Conservation (phyloP, 2,888 invertebrate genomes). For the Temnothorax ravouxi region DNA sequence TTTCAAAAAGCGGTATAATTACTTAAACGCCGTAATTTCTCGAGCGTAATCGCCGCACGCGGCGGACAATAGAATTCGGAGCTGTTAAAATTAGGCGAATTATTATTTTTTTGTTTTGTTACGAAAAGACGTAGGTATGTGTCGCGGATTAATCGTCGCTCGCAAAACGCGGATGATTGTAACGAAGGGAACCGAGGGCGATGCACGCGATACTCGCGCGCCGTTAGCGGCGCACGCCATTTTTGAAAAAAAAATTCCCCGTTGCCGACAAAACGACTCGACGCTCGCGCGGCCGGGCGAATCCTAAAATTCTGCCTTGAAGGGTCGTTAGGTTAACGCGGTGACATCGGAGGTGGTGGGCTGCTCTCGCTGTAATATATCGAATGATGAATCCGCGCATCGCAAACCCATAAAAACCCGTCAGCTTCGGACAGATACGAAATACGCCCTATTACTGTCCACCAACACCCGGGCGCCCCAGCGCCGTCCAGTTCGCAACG, state of each 20-base stretch:
- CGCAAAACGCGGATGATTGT: conserved; percentile 46
- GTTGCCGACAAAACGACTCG: conserved; percentile 53
- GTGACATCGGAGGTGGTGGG: conserved; percentile 79
- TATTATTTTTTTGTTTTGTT: not conserved
- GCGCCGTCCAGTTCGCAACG: conserved; percentile 82
- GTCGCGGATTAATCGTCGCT: conserved; percentile 42
- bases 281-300: conserved; percentile 50
- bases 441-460: conserved; percentile 86
- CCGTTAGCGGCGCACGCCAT: conserved; percentile 54
- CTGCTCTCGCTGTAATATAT: conserved; percentile 80
- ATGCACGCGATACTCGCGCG: conserved; percentile 44
- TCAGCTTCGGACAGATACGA: conserved; percentile 85
- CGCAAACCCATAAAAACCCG: conserved; percentile 85
- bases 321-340: conserved; percentile 81
- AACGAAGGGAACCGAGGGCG: conserved; percentile 37
- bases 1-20: conserved; percentile 21
- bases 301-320: conserved; percentile 78
- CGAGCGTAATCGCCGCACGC: not conserved
- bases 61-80: not conserved
- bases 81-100: conserved; percentile 13
- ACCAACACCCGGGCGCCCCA: conserved; percentile 78
- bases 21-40: conserved; percentile 20
- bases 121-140: conserved; percentile 2
- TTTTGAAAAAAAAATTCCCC: conserved; percentile 59
- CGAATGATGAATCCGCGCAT: conserved; percentile 85